phyloP scores from a whole-genome alignment of 2,113 vertebrate genomes.

The Miniopterus natalensis region DNA sequence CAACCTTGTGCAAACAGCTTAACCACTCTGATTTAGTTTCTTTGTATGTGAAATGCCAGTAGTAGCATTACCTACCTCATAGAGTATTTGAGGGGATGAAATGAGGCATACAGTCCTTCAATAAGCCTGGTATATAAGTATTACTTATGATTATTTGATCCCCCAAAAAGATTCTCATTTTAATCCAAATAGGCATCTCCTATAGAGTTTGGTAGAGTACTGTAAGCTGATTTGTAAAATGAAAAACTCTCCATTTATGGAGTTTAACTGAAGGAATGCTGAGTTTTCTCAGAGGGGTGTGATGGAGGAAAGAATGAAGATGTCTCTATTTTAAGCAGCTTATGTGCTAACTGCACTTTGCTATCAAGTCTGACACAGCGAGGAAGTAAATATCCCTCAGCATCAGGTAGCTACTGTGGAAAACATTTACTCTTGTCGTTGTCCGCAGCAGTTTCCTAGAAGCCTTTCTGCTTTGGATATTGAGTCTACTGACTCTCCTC shows the following conservation, averaged over 20 bases:
- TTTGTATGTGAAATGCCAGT: not conserved
- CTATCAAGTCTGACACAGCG: conserved; percentile 44
- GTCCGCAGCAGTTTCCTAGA: not conserved
- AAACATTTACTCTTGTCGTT: not conserved
- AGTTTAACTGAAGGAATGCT: conserved; percentile 51
- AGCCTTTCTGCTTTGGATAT: not conserved
- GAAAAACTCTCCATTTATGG: conserved; percentile 43
- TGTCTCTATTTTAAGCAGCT: conserved; percentile 51
- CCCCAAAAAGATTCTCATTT: not conserved
- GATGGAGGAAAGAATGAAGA: not conserved
- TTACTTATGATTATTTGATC: not conserved
- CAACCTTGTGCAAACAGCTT: not conserved
- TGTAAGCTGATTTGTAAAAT: conserved; percentile 61
- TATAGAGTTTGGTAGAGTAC: not conserved
- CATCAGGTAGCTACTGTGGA: not conserved
- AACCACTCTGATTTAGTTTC: not conserved
- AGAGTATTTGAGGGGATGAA: not conserved
- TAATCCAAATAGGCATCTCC: not conserved
- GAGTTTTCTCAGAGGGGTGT: not conserved
- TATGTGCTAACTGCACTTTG: conserved; percentile 36
- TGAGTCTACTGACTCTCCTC: not conserved
- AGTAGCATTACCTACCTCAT: not conserved
- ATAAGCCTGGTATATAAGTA: not conserved
- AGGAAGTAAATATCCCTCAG: conserved; percentile 42
- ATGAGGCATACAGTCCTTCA: not conserved